These are phyloP conservation scores for Spinus pinus DNA, from an alignment of 2,797 vertebrate species.

Conservation along the genomic window DNA sequence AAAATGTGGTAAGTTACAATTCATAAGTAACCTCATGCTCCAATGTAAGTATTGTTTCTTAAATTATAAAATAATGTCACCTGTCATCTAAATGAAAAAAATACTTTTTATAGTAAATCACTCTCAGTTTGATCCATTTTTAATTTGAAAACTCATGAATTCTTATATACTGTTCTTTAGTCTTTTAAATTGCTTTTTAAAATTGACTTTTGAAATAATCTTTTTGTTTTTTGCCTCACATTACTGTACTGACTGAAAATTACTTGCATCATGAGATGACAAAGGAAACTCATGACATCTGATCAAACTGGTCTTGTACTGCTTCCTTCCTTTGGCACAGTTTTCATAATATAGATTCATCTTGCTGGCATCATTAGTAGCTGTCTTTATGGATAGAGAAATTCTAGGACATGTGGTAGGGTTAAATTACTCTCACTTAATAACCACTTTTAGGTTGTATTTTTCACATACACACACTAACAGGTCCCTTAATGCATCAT, in stretches of 20 bases:
- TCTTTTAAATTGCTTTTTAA: neutral
- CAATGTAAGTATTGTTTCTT: neutral
- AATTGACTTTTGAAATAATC: neutral
- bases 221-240: neutral
- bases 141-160: neutral
- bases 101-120: neutral
- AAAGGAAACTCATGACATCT: neutral
- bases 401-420: neutral
- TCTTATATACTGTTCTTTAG: neutral
- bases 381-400: neutral
- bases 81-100: neutral
- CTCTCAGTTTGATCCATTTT: neutral
- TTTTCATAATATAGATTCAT: neutral
- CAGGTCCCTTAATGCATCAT: neutral
- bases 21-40: neutral
- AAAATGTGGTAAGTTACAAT: neutral
- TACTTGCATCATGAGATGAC: neutral
- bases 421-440: neutral
- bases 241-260: neutral
- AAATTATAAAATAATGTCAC: neutral
- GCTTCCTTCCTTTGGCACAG: neutral
- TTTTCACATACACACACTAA: neutral
- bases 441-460: neutral
- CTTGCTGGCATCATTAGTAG: neutral
- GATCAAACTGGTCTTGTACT: neutral